A percentile compares a stretch with the other conserved stretches of the same genome.
These are phyloP conservation scores for Cottoperca gobio DNA, from an alignment of 2,797 vertebrate genomes.

Conservation along the genomic window DNA sequence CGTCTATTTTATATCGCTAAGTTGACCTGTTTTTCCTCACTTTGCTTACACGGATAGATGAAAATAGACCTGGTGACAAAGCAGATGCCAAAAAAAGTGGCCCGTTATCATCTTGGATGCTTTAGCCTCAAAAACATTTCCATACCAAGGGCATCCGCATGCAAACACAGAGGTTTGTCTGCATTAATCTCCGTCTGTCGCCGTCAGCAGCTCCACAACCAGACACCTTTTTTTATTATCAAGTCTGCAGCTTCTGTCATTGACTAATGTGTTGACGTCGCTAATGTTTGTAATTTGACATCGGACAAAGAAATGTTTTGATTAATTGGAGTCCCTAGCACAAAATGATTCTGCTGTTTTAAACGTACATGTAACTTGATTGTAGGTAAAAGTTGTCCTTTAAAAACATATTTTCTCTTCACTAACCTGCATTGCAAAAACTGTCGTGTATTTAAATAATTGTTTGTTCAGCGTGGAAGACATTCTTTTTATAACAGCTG, in stretches of 20 bases:
- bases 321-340: conserved; percentile 67
- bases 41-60: conserved; percentile 30
- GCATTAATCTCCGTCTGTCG: conserved; percentile 60
- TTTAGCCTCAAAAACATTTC: conserved; percentile 63
- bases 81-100: conserved; percentile 6
- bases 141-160: conserved; percentile 66
- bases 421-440: conserved; percentile 9
- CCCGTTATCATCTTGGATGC: conserved; percentile 58
- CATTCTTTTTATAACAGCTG: conserved; percentile 9
- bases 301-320: conserved; percentile 62
- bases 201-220: conserved; percentile 49
- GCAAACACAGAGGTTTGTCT: conserved; percentile 52
- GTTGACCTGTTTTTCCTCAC: conserved; percentile 31
- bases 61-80: conserved; percentile 40
- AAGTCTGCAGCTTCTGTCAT: conserved; percentile 39
- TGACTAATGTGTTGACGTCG: conserved; percentile 51
- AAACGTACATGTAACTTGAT: not conserved
- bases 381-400: not conserved
- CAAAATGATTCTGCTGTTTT: conserved; percentile 19
- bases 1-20: not conserved
- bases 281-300: conserved; percentile 62
- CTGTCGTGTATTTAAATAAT: conserved; percentile 37
- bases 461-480: not conserved
- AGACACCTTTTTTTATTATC: conserved; percentile 56
- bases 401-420: conserved; percentile 2